Evolutionary conservation across 92 coral and sea anemone species (phyloP).

Genomic region (Metridium senile): DNA sequence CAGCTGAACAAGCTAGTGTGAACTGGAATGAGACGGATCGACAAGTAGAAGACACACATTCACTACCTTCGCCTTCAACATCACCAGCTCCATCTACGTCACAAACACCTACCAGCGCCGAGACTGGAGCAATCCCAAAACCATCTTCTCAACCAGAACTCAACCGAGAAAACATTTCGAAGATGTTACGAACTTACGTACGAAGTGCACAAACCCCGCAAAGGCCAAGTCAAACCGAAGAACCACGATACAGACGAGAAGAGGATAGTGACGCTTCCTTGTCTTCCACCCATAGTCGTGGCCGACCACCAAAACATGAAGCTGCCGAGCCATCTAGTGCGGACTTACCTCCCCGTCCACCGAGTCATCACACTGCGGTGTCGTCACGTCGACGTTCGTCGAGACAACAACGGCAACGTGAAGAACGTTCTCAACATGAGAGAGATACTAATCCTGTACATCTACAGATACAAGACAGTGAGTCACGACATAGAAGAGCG

Average conservation of each 20-base stretch:
- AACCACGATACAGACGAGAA: constrained; percentile 18
- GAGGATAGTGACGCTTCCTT: constrained; percentile 9
- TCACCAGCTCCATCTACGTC: not conserved
- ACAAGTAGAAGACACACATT: constrained; percentile 2
- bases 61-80: constrained; percentile 10
- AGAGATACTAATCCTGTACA: constrained; percentile 71
- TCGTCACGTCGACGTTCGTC: constrained; percentile 37
- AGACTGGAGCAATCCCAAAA: constrained; percentile 29
- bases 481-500: constrained; percentile 37
- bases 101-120: not conserved
- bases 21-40: not conserved
- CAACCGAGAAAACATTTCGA: constrained; percentile 25
- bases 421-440: constrained; percentile 28
- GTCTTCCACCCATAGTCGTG: not conserved
- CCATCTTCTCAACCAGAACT: constrained; percentile 1
- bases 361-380: constrained; percentile 9
- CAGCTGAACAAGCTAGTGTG: not conserved
- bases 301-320: constrained; percentile 17
- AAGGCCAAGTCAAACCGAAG: constrained; percentile 19
- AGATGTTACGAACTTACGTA: constrained; percentile 33
- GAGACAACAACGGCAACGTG: constrained; percentile 33
- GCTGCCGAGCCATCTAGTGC: constrained; percentile 11
- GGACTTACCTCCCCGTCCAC: constrained; percentile 28
- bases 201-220: constrained; percentile 39
- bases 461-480: constrained; percentile 75